These are phyloP conservation scores for Bolinopsis microptera DNA, from an alignment of 37 sponge, comb jelly and placozoan species.

Conservation along the genomic window DNA sequence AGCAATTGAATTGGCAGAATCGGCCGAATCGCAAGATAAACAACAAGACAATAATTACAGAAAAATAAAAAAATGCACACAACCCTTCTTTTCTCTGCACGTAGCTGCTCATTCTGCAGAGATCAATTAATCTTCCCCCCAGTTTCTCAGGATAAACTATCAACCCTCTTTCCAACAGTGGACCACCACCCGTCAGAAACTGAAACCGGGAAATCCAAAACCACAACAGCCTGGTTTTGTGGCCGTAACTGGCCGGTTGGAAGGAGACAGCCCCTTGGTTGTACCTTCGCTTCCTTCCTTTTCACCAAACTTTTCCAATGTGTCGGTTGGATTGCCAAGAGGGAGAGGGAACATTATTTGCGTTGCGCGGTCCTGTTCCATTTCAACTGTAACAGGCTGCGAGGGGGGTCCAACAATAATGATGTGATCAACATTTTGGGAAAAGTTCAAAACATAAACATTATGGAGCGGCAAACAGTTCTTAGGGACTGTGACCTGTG, in stretches of 20 bases:
- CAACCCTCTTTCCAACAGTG: neutral
- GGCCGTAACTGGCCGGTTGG: neutral
- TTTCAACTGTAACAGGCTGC: too few species aligned
- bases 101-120: slow-evolving; percentile 24
- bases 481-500: too few species aligned
- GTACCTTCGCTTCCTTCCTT: neutral
- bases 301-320: neutral
- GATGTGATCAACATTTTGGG: too few species aligned
- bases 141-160: neutral
- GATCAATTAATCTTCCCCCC: neutral
- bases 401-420: too few species aligned
- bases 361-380: neutral
- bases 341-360: neutral
- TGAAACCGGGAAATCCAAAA: slow-evolving; percentile 32
- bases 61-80: neutral
- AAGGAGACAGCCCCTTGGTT: neutral
- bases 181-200: slow-evolving; percentile 49
- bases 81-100: slow-evolving; percentile 54
- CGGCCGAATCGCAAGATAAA: too few species aligned
- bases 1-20: neutral
- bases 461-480: too few species aligned
- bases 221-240: neutral
- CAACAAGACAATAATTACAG: neutral
- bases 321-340: neutral
- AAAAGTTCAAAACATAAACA: too few species aligned